Conservation (phyloP, 30 jellyfish, hydroid and myxozoan species). For the Calvadosia cruxmelitensis region DNA sequence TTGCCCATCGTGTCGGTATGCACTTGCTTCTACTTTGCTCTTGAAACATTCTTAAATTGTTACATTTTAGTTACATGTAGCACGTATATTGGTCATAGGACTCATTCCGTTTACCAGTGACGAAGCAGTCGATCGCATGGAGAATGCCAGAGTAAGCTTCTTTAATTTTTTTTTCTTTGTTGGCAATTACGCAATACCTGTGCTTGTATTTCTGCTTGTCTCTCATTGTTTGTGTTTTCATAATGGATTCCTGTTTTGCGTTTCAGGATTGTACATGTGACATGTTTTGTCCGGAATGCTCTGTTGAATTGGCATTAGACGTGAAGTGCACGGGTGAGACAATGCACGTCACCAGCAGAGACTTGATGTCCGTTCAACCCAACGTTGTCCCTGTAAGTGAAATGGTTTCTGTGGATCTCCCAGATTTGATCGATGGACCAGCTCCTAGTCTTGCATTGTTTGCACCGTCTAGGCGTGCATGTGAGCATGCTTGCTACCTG, state of each 20-base stretch:
- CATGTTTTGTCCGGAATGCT: slow-evolving; percentile 90
- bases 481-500: no score
- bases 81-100: no score
- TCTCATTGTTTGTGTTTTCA: neutral
- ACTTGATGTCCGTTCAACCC: slow-evolving; percentile 76
- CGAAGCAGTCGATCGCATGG: slow-evolving; percentile 89
- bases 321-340: slow-evolving; percentile 83
- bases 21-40: no score
- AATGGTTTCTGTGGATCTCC: neutral
- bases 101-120: slow-evolving; percentile 90
- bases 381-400: slow-evolving; percentile 83
- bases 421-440: neutral
- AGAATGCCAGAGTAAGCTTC: slow-evolving; percentile 42
- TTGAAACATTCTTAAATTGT: no score
- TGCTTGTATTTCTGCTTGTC: no score
- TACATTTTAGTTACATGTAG: no score
- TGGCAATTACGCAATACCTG: no score
- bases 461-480: no score
- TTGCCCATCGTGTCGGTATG: slow-evolving; percentile 86
- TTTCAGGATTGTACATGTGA: slow-evolving; percentile 80
- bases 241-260: neutral
- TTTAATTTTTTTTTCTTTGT: no score
- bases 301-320: slow-evolving; percentile 88
- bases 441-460: neutral
- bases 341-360: slow-evolving; percentile 86